Percentiles rank a stretch among this genome's conserved stretches.
These are phyloP conservation scores for Manis crassicaudata DNA, from an alignment of 2,797 vertebrate genomes.

Conservation along the genomic window DNA sequence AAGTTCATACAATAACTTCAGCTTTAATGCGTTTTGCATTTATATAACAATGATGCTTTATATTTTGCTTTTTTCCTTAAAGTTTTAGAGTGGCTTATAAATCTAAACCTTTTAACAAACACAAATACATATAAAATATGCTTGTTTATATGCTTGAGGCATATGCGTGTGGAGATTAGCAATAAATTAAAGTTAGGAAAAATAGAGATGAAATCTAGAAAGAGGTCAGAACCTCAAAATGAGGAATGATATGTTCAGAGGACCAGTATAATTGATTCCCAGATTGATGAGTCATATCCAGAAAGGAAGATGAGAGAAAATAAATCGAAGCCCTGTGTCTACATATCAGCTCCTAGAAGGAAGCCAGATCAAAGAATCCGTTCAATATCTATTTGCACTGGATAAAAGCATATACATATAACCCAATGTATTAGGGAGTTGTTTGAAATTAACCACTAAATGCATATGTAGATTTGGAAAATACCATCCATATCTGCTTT, in stretches of 20 bases:
- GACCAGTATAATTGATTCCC: background rate
- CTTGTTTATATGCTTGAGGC: background rate
- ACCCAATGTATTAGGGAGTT: background rate
- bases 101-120: background rate
- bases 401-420: background rate
- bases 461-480: background rate
- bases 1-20: background rate
- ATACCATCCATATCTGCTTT: background rate
- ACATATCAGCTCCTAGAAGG: fast-evolving
- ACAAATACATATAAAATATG: background rate
- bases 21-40: background rate
- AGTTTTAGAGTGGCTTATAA: background rate
- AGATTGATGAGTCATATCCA: background rate
- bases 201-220: background rate
- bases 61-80: background rate
- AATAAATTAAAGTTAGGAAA: background rate
- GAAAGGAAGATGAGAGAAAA: background rate
- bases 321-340: background rate
- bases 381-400: background rate
- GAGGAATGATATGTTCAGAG: background rate
- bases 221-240: background rate
- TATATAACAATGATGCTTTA: background rate
- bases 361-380: fast-evolving
- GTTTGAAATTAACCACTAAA: background rate
- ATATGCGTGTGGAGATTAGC: background rate